A percentile compares a stretch with the other conserved stretches of the same genome.
Conservation (phyloP, 2,113 vertebrate genomes). For the Cephalopterus ornatus region DNA sequence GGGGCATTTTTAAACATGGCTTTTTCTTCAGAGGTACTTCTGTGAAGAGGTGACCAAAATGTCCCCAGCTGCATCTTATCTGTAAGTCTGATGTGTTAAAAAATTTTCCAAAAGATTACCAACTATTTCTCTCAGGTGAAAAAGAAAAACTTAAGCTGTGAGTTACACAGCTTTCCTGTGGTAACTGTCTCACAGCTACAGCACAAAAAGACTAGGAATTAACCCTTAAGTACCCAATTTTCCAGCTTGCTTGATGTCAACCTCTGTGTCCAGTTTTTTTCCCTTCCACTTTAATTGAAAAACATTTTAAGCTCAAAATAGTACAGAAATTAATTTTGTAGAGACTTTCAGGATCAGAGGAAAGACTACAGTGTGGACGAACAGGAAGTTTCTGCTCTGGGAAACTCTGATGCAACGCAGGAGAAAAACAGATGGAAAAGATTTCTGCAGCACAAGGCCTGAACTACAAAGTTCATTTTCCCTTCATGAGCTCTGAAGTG, state of each 20-base stretch:
- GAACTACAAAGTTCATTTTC: background rate
- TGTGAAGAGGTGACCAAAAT: background rate
- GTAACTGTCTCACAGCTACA: background rate
- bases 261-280: background rate
- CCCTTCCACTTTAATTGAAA: background rate
- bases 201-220: background rate
- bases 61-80: background rate
- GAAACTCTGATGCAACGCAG: background rate
- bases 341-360: background rate
- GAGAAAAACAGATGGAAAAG: background rate
- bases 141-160: background rate
- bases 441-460: background rate
- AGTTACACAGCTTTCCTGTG: background rate
- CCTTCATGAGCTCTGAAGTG: background rate
- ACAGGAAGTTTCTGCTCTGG: background rate
- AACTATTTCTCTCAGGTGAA: background rate
- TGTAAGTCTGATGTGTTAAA: background rate
- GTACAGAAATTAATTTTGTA: background rate
- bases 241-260: background rate
- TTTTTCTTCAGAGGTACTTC: background rate
- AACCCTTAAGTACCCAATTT: background rate
- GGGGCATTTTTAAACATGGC: rapidly evolving
- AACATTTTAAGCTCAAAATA: background rate
- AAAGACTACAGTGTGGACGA: background rate
- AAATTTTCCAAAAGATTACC: background rate